These are phyloP conservation scores for Hedya salicella DNA, from an alignment of 2,888 invertebrate species.

Conservation along the genomic window DNA sequence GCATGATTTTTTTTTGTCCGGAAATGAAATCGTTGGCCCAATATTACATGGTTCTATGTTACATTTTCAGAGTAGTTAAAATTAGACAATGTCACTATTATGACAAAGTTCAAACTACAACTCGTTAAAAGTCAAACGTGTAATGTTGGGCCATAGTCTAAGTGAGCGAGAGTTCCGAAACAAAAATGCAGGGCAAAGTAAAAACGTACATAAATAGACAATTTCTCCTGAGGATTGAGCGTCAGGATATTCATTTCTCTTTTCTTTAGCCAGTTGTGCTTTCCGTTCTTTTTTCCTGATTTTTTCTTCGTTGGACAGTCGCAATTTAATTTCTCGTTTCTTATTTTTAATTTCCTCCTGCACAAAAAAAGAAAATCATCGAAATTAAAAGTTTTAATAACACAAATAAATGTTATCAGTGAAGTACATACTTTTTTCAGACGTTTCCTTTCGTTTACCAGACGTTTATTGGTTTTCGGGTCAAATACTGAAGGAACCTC, in stretches of 20 bases:
- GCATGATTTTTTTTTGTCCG: no score
- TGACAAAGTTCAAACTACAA: no score
- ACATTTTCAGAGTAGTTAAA: no score
- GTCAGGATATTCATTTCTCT: background rate
- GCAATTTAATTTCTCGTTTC: background rate
- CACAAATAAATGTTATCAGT: no score
- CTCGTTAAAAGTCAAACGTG: no score
- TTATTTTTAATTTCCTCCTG: background rate
- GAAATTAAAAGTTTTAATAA: background rate
- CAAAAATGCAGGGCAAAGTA: no score
- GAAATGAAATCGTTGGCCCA: no score
- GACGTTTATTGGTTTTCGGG: background rate
- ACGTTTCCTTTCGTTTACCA: background rate
- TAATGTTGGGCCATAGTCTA: no score
- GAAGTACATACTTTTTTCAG: background rate
- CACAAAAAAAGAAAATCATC: background rate
- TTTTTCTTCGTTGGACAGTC: background rate
- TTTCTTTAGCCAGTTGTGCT: background rate
- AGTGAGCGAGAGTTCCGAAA: no score
- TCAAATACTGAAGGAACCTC: background rate
- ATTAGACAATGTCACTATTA: no score
- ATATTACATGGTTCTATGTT: no score
- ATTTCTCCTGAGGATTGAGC: background rate
- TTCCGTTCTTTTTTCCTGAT: conserved; percentile 23
- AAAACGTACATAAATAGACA: background rate